Conservation (phyloP, 2,113 vertebrate species). For the Cnemophilus loriae region DNA sequence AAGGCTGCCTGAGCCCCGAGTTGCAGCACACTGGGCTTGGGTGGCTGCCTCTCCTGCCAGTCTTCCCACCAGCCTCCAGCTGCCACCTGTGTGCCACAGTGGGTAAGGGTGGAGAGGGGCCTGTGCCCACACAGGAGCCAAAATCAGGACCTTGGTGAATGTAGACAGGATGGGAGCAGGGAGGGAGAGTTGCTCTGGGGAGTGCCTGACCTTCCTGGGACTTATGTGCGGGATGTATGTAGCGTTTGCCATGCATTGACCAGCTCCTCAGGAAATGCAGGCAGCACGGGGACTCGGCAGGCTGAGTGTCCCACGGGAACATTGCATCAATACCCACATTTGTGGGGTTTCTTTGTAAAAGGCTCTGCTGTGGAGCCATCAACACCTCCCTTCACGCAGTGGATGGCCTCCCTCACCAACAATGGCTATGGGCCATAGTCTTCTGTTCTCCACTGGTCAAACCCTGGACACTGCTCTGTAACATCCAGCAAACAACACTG, state of each 20-base stretch:
- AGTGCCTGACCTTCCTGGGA: background rate
- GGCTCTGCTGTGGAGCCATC: background rate
- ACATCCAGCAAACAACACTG: background rate
- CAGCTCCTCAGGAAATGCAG: background rate
- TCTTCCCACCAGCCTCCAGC: rapidly evolving
- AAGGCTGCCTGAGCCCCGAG: background rate
- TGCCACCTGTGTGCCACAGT: background rate
- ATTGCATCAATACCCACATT: rapidly evolving
- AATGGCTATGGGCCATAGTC: rapidly evolving
- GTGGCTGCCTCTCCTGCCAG: background rate
- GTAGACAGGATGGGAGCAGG: background rate
- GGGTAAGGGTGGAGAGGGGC: rapidly evolving
- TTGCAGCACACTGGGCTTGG: rapidly evolving
- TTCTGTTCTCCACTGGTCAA: background rate
- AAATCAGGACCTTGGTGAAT: background rate
- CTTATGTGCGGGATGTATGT: rapidly evolving
- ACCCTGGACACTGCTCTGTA: background rate
- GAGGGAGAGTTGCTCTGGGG: background rate
- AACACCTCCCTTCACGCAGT: rapidly evolving
- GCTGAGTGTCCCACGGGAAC: rapidly evolving
- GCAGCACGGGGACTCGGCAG: rapidly evolving
- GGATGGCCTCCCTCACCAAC: rapidly evolving
- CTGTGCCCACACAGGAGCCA: background rate
- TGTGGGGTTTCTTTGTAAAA: background rate
- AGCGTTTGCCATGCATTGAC: rapidly evolving